A percentile compares a stretch with the other conserved stretches of the same genome.
These are phyloP conservation scores for Antheraea assamensis DNA, from an alignment of 2,888 invertebrate genomes.

Conservation along the genomic window DNA sequence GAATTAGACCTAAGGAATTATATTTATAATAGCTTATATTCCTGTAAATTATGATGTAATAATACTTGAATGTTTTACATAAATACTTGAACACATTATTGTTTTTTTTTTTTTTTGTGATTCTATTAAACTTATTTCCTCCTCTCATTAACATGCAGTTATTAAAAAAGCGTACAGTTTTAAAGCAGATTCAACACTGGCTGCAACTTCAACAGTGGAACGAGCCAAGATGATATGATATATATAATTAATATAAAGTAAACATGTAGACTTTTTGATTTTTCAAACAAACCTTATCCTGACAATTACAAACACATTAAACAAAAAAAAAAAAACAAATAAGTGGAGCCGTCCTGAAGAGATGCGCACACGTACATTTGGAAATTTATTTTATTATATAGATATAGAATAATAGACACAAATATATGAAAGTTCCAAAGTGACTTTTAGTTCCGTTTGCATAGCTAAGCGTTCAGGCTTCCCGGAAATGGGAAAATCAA, in stretches of 20 bases:
- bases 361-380: too few relatives aligned
- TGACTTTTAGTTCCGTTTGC: neutral
- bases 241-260: too few relatives aligned
- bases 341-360: too few relatives aligned
- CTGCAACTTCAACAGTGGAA: too few relatives aligned
- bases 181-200: neutral
- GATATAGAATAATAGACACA: too few relatives aligned
- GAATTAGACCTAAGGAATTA: neutral
- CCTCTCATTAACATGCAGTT: neutral
- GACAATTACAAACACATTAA: too few relatives aligned
- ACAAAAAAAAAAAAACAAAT: too few relatives aligned
- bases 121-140: neutral
- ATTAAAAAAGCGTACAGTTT: neutral
- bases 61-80: neutral
- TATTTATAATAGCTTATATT: slow-evolving; percentile 8
- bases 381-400: too few relatives aligned
- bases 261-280: too few relatives aligned
- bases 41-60: neutral
- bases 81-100: neutral
- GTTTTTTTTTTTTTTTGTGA: neutral
- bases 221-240: too few relatives aligned
- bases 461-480: neutral
- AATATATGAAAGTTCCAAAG: neutral
- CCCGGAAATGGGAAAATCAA: neutral
- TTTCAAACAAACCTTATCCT: too few relatives aligned